phyloP scores from a whole-genome alignment of 2,888 invertebrate species.

The Phanerotoma sp. region DNA sequence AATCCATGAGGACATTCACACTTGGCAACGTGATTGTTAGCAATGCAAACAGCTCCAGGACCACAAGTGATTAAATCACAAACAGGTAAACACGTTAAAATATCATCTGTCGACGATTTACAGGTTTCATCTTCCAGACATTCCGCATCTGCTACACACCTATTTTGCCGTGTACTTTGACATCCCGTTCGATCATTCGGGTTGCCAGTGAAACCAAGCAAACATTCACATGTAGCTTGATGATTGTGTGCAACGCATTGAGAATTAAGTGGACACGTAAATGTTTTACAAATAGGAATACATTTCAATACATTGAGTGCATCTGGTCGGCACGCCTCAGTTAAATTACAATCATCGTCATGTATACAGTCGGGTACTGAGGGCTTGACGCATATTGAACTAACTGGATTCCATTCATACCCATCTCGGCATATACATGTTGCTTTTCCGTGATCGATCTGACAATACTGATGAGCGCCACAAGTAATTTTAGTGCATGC shows the following conservation, averaged over 20 bases:
- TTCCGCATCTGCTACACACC: constrained; percentile 77
- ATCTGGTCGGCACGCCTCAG: constrained; percentile 78
- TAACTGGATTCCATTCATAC: constrained; percentile 81
- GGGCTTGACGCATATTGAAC: constrained; percentile 81
- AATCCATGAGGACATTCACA: constrained; percentile 89
- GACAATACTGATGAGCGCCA: constrained; percentile 79
- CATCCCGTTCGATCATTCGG: constrained; percentile 90
- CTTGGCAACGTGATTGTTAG: constrained; percentile 85
- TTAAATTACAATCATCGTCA: constrained; percentile 71
- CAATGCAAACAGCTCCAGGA: constrained; percentile 82
- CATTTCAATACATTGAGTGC: constrained; percentile 84
- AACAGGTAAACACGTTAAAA: constrained; percentile 72
- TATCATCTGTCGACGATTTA: constrained; percentile 62
- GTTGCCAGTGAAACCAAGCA: constrained; percentile 82
- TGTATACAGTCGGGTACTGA: constrained; percentile 78
- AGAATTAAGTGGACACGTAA: constrained; percentile 83
- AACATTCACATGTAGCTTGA: constrained; percentile 79
- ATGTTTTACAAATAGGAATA: constrained; percentile 73
- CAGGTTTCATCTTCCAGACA: constrained; percentile 84
- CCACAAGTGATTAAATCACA: constrained; percentile 80
- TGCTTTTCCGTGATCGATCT: constrained; percentile 70
- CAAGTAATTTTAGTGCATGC: constrained; percentile 81
- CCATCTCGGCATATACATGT: constrained; percentile 78
- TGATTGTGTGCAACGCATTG: constrained; percentile 75
- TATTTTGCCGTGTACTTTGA: constrained; percentile 68